Base-by-base conservation (phyloP, 2,113 vertebrate genomes). In the Marmota monax region DNA sequence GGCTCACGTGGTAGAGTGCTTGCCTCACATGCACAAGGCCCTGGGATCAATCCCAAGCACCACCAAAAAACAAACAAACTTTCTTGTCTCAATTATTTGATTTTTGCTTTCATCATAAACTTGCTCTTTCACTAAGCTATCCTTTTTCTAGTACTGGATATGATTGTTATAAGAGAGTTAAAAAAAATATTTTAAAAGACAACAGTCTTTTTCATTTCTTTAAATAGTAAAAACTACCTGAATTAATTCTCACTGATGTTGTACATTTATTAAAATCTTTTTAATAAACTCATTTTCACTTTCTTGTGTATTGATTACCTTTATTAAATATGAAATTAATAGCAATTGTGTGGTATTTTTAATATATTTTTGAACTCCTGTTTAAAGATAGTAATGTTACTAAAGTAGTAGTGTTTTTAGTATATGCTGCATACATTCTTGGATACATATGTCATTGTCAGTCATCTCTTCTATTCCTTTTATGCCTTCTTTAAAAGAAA, bases 231-330 rank as follows among this genome's bases (percentile, higher is more conserved):
- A 63, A 87, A 73, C 51, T n/a, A 74, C 18, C 79, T 79, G 20
- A 92, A 84, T 51, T 92, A 37, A 70, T 94, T 88, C 1, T 83
- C 34, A 74, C 92, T 84, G 37, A 42, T 84, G 39, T 39, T 48
- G 7, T 72, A 17, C 88, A 39, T 29, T 56, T 90, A 92, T 90
- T 84, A 20, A 83, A 90, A 17, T 85, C 10, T 87, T 92, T 96
- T 48, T 37, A 73, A 80, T 86, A 95, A 77, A 45, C 48, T 69
- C 37, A 79, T 74, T 96, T 94, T 34, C 3, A 79, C 51, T 92
- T 91, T 91, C 42, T 90, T 95, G 7, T 53, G 1, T 85, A 37
- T 94, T 85, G 42, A 63, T 90, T 94, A 48, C 88, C n/a, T 95
- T 88, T 93, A 93, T 87, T 48, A 84, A 79, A 84, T 84, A 78